Conservation (phyloP, 2,888 invertebrate genomes). For the Ganaspis brasiliensis region DNA sequence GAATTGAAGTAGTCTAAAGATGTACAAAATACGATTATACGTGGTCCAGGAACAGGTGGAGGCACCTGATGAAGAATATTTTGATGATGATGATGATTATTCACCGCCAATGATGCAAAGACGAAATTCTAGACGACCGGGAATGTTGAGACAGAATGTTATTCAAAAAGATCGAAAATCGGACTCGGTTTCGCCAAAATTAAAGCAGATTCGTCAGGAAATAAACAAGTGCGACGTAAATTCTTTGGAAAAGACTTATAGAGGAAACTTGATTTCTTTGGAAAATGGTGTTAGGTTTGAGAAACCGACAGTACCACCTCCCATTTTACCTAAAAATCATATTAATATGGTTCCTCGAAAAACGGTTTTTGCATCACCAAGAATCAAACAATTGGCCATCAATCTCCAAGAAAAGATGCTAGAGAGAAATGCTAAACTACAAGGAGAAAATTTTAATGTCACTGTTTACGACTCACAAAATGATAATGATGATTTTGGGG, state of each 20-base stretch:
- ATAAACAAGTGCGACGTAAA: constrained; percentile 41
- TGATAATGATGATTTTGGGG: constrained; percentile 51
- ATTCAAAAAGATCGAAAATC: constrained; percentile 61
- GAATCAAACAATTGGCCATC: constrained; percentile 63
- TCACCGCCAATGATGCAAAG: constrained; percentile 63
- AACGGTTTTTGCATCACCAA: constrained; percentile 65
- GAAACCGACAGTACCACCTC: constrained; percentile 45
- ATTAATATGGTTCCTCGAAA: constrained; percentile 55
- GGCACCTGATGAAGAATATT: constrained; percentile 58
- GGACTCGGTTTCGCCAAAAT: constrained; percentile 58
- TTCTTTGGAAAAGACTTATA: constrained; percentile 32
- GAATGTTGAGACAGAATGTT: constrained; percentile 63
- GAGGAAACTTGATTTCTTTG: constrained; percentile 6
- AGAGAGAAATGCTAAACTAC: constrained; percentile 58
- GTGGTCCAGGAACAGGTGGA: constrained; percentile 71
- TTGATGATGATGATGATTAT: constrained; percentile 62
- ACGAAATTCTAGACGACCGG: constrained; percentile 67
- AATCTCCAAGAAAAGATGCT: constrained; percentile 67
- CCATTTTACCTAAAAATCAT: constrained; percentile 8
- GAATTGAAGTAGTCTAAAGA: constrained; percentile 48
- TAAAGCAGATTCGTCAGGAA: constrained; percentile 60
- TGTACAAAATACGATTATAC: constrained; percentile 70
- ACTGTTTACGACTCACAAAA: constrained; percentile 50
- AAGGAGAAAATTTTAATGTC: constrained; percentile 57
- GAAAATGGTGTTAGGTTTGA: constrained; percentile 12